Evolutionary conservation across 2,113 vertebrate genomes (phyloP), one percentile per base, ranked within the genome.

Genomic region (Sander vitreus): DNA sequence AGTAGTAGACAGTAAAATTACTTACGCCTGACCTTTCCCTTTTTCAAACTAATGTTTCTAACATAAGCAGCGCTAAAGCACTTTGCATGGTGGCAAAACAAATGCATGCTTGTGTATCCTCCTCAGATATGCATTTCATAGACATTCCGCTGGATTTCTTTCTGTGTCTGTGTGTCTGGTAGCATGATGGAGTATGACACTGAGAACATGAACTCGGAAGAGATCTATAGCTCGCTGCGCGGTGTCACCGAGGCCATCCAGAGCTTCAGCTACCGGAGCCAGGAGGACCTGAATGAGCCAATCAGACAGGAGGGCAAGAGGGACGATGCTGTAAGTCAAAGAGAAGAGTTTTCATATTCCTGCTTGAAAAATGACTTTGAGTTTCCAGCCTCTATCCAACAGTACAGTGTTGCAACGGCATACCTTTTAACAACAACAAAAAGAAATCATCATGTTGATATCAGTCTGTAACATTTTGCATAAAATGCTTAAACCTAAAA

Each of bases 181-280:
- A 99, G 98, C 95, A 96, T 99, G 97, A 95, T 97, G 96, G 98
- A 99, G 93, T 99, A 99, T 69, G 98, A 99, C 93, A 99, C 98
- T 0, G 98, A 99, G 94, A 99, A 99, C 94, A 96, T 99, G 96
- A 99, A 99, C 93, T 97, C 98, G 9, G 98, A 99, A 79, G 98
- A 99, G 95, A 99, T 99, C 95, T 99, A 99, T 94, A 99, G 97
- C 93, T 99, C 98, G 19, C 95, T 99, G 83, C 97, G 98, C 48
- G 98, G 98, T 6, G 98, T 99, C 89, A 99, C 98, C 3, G 97
- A 99, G 94, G 98, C 98, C 3, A 99, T 99, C 86, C 97, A 99
- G 93, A 99, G 97, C 89, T 99, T 98, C 91, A 99, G 98, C 95
- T 99, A 98, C 93, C 97, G 97, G 83, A 99, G 98, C 88, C 98